Base-by-base conservation (phyloP, 2,888 invertebrate genomes). In the Leucophenga maculata region DNA sequence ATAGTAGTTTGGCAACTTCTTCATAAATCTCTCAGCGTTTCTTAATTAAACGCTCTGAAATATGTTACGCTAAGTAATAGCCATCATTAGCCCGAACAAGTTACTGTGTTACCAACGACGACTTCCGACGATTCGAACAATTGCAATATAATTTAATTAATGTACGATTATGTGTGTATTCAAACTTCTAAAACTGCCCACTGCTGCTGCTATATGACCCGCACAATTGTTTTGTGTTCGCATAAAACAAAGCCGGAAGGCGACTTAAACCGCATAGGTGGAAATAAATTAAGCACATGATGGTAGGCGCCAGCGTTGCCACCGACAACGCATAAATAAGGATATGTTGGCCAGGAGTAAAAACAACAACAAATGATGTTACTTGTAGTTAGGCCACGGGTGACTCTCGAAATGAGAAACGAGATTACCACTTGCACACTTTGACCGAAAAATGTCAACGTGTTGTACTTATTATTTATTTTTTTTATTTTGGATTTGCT, bases 401-500 rank as follows among this genome's bases (percentile, higher is more conserved):
- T 22, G 46, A n/a, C n/a, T 22, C 46, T 44, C 46, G 46, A 11
- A 62, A 62, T 62, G 46, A 14, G 22, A 39, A 9, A 39, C 39
- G 11, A 39, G 9, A 39, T 39, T 39, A 39, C 39, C 39, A 62
- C 62, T 32, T 50, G 20, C 46, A 31, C 14, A 62, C 60, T 31
- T 62, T 65, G 67, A 59, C 60, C 69, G 20, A 71, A 54, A 72
- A 79, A 73, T 65, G 22, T 22, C 46, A 26, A 31, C n/a, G 31
- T 59, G 20, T 52, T 46, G 26, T 26, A 46, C 31, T 46, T 59
- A 14, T 14, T 16, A 16, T n/a, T 68, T 59, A 1, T 55, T 32
- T 16, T 44, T 60, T 11, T 60, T 39, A 48, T 48, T 64, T 46
- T 48, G 18, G 48, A 39, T 54, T 54, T 18, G 6, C 18, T 60